Evolutionary conservation across 2,113 vertebrate genomes (phyloP), one percentile per base, ranked within the genome.

Genomic region (Elanoides forficatus): DNA sequence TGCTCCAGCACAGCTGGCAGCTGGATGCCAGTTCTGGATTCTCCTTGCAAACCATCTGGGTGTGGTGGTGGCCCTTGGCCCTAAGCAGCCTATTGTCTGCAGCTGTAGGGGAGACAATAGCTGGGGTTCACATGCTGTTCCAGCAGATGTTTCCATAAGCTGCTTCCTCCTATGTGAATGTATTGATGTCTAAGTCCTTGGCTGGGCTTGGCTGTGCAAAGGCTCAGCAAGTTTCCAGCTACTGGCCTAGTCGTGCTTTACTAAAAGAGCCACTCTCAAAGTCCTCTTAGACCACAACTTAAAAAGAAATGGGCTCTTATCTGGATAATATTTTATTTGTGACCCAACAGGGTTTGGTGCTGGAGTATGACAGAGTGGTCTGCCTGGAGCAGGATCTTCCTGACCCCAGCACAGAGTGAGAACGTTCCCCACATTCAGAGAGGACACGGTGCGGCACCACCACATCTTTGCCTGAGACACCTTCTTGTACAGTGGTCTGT

Each of bases 371-470:
- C 70, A 52, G 55, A 84, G 18, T 11, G 15, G 17, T 48, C 27
- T 55, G 59, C 27, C 17, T 53, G 42, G n/a, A 84, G 56, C 25
- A 10, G 38, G 34, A 10, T 55, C 38, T 36, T 81, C 53, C 43
- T 72, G 47, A 50, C 14, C 9, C 34, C 1, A 0, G 52, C 45
- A 30, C 29, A 66, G 70, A 34, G 25, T 19, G 56, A 82, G 56
- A 66, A 53, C 2, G 0, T 67, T 83, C 22, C 10, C 15, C 18
- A 21, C 4, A 8, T 66, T 53, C 13, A 10, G 47, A 71, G 52
- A 25, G 23, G 8, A 48, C 48, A n/a, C 0, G 0, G 56, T 9
- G 12, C 3, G 7, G 32, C 40, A 75, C 29, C 0, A 0, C 20
- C 4, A 2, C 1, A 0, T 36, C 50, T 66, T 38, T 55, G 67